Evolutionary conservation across 2,888 invertebrate species (phyloP), one percentile per base, ranked within the genome.

Genomic region (Sphaerophoria rueppellii): DNA sequence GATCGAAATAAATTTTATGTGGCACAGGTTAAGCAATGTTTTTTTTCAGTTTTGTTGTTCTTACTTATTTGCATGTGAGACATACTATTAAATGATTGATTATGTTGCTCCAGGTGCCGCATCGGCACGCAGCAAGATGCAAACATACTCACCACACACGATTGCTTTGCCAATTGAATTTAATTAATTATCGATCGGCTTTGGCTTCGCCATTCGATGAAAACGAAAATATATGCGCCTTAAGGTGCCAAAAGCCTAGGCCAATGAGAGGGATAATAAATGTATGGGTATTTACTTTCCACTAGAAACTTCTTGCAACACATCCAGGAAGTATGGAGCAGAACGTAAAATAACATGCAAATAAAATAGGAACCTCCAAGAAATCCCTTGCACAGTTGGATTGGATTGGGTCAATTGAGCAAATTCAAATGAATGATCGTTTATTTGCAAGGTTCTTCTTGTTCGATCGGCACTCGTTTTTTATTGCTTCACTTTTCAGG

Each of bases 381-480:
- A 32, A 16, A 40, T 60, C 32, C 4, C 48, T 46, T 14, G 75
- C 80, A 63, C 80, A 75, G 80, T 75, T 58, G 81, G 63, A 61
- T 67, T 34, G 46, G 70, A 63, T 76, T 52, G 67, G 54, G 74
- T 55, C 76, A 69, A 76, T 75, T 60, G 74, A 63, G 57, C 69
- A 82, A 79, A 79, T 79, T 79, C 79, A 24, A 46, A 82, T 82
- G 82, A 82, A 82, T 79, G 82, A 82, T 82, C 63, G 70, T 79
- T 79, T 78, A 65, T 82, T 79, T 79, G 69, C 70, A 35, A 57
- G 65, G 63, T 71, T 72, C 58, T 48, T 74, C 67, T 63, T 63
- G 67, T 79, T 69, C n/a, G 12, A 61, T 40, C 50, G 77, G 63
- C 70, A 54, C 48, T 50, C 58, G 35, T 57, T 54, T 60, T 65